Percentiles rank a stretch among this genome's conserved stretches.
Evolutionary conservation across 2,888 invertebrate species (phyloP).

Genomic region (Gymnocheta viridis): DNA sequence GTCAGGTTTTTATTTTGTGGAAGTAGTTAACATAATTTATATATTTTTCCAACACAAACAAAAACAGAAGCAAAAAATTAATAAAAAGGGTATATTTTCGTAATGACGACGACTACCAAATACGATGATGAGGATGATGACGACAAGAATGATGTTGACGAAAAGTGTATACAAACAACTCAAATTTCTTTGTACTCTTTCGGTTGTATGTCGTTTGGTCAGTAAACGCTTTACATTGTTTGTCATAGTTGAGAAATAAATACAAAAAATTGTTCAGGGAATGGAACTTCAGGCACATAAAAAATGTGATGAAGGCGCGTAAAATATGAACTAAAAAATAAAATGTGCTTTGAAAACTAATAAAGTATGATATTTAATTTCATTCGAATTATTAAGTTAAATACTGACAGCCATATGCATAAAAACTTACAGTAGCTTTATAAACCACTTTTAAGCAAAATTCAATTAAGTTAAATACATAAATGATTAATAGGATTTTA

Average conservation of each 20-base stretch:
- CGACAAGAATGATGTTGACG: conserved; percentile 37
- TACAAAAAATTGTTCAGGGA: conserved; percentile 2
- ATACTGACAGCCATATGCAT: too few species aligned
- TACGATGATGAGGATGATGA: conserved; percentile 40
- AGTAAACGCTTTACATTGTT: conserved; percentile 1
- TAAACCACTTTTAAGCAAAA: too few species aligned
- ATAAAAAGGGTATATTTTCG: conserved; percentile 59
- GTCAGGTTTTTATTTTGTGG: conserved; percentile 58
- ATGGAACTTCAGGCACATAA: too few species aligned
- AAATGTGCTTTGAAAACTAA: too few species aligned
- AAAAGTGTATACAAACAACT: conserved; percentile 28
- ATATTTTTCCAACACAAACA: conserved; percentile 61
- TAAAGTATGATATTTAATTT: too few species aligned
- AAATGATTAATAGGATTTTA: too few species aligned
- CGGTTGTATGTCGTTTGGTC: background rate
- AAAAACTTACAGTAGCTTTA: too few species aligned
- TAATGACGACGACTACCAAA: conserved; percentile 34
- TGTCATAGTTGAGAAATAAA: background rate
- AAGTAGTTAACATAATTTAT: conserved; percentile 72
- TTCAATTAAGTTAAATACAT: too few species aligned
- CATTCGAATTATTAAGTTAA: too few species aligned
- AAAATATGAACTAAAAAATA: too few species aligned
- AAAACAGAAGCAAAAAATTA: background rate
- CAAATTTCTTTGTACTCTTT: conserved; percentile 1
- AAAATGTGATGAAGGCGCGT: too few species aligned